Base-by-base conservation (phyloP, 2,113 vertebrate species). In the Herpailurus yagouaroundi region DNA sequence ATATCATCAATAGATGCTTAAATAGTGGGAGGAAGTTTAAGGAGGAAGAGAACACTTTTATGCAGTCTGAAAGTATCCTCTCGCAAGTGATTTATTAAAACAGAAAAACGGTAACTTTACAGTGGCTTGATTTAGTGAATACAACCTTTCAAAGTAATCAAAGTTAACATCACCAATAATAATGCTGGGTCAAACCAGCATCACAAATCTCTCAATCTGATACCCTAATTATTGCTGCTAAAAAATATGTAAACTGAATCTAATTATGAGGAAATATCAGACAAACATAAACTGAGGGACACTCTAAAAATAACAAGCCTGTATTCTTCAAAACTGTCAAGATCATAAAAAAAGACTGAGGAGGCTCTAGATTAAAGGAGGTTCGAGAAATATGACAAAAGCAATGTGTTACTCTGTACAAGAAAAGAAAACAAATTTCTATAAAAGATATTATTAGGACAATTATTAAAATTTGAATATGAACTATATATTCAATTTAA, bases 71-170 rank as follows among this genome's bases (percentile, higher is more conserved):
- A 95, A 92, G 41, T 95, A 82, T 48, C 45, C 1, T 15, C 60
- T 97, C n/a, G 93, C 73, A 76, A 84, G 81, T 85, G 92, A 76
- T 25, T 66, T 94, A 92, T 73, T 45, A 90, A 92, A 90, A 83
- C 5, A 33, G 25, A 76, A 95, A 94, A 92, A 55, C 1, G 60
- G 68, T 64, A 92, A 92, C 21, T 76, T 86, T 36, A 86, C 3
- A 81, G 18, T 89, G 60, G 36, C 94, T 92, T 89, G 77, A 87
- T 36, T 83, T 96, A 89, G 36, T 83, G 52, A 93, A 76, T 41
- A 95, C 27, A 71, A 74, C 1, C 33, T 91, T 92, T 73, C 29
- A 57, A 94, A 87, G 18, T 63, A 94, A 91, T 52, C 60, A 94
- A 79, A 88, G 55, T 79, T 95, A 79, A 79, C 12, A 76, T 60